A percentile compares a stretch with the other conserved stretches of the same genome.
These are phyloP conservation scores for Aspiorhynchus laticeps DNA, from an alignment of 2,113 vertebrate species.

Conservation along the genomic window DNA sequence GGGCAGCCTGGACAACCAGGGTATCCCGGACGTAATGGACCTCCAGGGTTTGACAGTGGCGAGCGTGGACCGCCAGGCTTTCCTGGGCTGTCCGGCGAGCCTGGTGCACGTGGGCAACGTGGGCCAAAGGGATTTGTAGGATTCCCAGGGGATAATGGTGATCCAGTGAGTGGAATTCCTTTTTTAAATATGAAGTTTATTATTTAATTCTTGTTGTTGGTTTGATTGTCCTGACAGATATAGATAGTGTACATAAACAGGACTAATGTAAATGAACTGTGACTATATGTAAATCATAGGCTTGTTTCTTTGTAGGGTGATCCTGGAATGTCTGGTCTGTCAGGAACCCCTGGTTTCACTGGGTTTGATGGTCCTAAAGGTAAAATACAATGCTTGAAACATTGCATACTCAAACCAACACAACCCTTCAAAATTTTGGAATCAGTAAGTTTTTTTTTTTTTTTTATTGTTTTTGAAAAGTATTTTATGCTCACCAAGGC, in stretches of 20 bases:
- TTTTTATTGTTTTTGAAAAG: neutral
- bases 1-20: constrained; percentile 64
- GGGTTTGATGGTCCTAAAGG: constrained; percentile 70
- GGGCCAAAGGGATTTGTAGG: constrained; percentile 73
- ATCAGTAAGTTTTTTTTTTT: neutral
- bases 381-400: constrained; percentile 41
- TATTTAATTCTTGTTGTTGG: neutral
- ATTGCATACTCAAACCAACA: neutral
- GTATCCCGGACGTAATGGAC: constrained; percentile 58
- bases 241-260: neutral
- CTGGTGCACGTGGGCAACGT: constrained; percentile 69
- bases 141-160: constrained; percentile 77
- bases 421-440: neutral
- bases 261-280: neutral
- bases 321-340: constrained; percentile 60
- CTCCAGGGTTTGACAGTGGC: constrained; percentile 58
- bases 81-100: constrained; percentile 57
- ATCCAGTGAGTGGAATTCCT: constrained; percentile 63
- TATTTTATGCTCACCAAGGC: neutral
- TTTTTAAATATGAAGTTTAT: neutral
- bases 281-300: neutral
- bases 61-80: constrained; percentile 58
- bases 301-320: constrained; percentile 64
- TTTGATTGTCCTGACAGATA: neutral
- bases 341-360: constrained; percentile 59